Evolutionary conservation across 2,113 vertebrate species (phyloP).

Genomic region (Podarcis cretensis): DNA sequence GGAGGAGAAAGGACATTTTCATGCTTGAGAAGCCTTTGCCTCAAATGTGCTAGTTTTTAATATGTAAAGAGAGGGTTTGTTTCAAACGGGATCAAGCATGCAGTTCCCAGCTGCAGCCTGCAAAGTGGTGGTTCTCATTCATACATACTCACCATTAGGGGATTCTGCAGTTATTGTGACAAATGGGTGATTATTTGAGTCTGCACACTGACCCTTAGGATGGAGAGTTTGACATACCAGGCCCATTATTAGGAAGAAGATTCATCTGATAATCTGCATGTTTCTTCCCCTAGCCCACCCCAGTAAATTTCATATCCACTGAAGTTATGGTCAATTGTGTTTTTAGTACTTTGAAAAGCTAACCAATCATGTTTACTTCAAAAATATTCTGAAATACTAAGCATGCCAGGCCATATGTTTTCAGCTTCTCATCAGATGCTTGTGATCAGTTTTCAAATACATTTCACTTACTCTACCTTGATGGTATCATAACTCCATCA

Average conservation of each 20-base stretch:
- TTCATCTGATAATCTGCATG: background rate
- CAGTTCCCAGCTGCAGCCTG: background rate
- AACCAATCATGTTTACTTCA: background rate
- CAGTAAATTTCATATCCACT: background rate
- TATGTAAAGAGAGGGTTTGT: background rate
- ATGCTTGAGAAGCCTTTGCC: background rate
- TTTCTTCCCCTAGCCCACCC: background rate
- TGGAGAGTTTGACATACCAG: background rate
- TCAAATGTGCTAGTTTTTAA: background rate
- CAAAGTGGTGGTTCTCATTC: background rate
- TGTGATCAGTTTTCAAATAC: slow-evolving; percentile 29
- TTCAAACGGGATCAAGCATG: background rate
- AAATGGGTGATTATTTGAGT: background rate
- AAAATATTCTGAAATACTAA: background rate
- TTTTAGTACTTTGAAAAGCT: background rate
- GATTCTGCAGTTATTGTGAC: background rate
- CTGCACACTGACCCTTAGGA: too few relatives aligned
- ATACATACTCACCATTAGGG: background rate
- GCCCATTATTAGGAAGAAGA: background rate
- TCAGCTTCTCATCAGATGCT: slow-evolving; percentile 35
- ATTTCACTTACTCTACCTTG: slow-evolving; percentile 33
- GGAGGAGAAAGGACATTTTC: background rate
- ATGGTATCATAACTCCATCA: slow-evolving; percentile 63
- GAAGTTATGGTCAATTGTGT: background rate
- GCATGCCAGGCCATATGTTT: background rate